Conservation (phyloP, 1,140 invertebrate genomes). For the Eriosoma lanigerum region DNA sequence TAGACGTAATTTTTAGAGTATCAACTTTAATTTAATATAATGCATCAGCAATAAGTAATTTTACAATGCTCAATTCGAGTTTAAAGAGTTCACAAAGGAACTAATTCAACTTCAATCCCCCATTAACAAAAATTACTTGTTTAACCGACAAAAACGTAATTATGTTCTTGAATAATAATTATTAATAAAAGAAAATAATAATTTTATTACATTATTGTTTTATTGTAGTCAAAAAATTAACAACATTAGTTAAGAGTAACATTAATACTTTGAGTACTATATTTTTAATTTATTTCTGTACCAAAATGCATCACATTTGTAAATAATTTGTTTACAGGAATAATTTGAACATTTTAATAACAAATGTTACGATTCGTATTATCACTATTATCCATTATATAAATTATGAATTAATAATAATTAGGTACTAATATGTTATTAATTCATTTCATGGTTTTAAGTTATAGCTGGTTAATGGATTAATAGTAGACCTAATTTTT, state of each 20-base stretch:
- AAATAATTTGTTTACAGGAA: too few relatives aligned
- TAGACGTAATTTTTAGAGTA: not conserved
- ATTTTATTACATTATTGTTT: not conserved
- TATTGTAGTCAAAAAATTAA: not conserved
- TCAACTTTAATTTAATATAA: not conserved
- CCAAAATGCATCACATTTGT: too few relatives aligned
- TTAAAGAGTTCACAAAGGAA: constrained; percentile 2
- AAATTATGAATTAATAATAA: too few relatives aligned
- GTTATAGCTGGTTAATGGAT: too few relatives aligned
- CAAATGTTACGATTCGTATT: too few relatives aligned
- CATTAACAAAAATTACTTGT: not conserved
- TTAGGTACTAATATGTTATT: too few relatives aligned
- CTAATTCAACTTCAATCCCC: not conserved
- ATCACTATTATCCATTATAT: too few relatives aligned
- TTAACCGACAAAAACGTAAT: not conserved
- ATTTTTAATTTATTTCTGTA: too few relatives aligned
- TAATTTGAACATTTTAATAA: too few relatives aligned
- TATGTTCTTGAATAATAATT: not conserved
- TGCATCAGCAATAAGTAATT: not conserved
- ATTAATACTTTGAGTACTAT: too few relatives aligned
- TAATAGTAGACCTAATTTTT: too few relatives aligned
- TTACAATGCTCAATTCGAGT: not conserved
- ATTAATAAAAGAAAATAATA: not conserved
- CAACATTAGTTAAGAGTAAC: not conserved
- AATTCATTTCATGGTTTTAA: too few relatives aligned